A percentile compares a stretch with the other conserved stretches of the same genome.
These are phyloP conservation scores for Nyctalus aviator DNA, from an alignment of 2,797 vertebrate genomes.

Conservation along the genomic window DNA sequence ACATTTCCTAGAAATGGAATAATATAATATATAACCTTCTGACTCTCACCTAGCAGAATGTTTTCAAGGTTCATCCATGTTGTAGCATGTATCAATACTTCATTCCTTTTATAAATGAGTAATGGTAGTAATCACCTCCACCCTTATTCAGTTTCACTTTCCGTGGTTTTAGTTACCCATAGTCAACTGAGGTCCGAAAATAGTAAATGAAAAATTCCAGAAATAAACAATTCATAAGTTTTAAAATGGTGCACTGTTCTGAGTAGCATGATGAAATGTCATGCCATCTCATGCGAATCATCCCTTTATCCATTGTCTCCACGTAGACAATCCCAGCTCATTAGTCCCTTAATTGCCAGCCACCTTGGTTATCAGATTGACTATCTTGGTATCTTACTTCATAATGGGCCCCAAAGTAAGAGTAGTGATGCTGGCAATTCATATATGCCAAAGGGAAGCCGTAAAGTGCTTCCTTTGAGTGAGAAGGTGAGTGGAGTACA, in stretches of 20 bases:
- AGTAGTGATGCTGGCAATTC: not conserved
- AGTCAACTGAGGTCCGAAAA: not conserved
- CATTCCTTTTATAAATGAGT: not conserved
- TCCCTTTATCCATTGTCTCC: not conserved
- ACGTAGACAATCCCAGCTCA: rapidly evolving
- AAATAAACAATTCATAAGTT: not conserved
- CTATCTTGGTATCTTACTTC: too few relatives aligned
- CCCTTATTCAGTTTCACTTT: not conserved
- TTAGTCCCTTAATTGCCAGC: not conserved
- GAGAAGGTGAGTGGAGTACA: not conserved
- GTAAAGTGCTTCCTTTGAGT: not conserved
- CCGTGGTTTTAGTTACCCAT: not conserved
- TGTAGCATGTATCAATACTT: not conserved
- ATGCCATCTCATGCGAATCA: not conserved
- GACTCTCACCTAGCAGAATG: not conserved
- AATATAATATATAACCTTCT: not conserved
- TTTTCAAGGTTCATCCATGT: not conserved
- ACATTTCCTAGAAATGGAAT: not conserved
- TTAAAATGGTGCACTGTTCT: not conserved
- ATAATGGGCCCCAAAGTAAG: not conserved
- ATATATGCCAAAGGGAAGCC: not conserved
- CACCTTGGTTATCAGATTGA: not conserved
- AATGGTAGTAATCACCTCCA: not conserved
- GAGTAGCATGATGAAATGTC: not conserved
- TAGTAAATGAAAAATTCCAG: not conserved